phyloP scores from a whole-genome alignment of 2,113 vertebrate species.

The Isurus oxyrinchus region DNA sequence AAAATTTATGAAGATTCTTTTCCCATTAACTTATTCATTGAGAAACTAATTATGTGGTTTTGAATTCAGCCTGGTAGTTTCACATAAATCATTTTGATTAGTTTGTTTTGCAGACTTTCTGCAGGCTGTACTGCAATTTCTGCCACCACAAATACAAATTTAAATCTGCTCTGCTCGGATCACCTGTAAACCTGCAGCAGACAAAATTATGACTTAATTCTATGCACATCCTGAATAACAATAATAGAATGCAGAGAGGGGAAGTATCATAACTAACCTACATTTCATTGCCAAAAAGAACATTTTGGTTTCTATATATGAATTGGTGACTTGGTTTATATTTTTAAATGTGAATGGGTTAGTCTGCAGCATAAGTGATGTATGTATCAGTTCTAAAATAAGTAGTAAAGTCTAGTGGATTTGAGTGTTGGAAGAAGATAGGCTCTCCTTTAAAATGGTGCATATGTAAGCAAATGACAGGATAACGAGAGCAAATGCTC shows the following conservation, averaged over 20 bases:
- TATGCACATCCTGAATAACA: neutral
- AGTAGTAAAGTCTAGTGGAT: neutral
- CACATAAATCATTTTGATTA: neutral
- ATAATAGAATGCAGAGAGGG: neutral
- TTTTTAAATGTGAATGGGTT: neutral
- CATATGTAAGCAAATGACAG: neutral
- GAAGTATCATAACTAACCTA: neutral
- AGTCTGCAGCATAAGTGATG: neutral
- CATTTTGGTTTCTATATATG: neutral
- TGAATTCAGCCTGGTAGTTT: neutral
- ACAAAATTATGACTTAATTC: neutral
- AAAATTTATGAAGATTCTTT: slow-evolving; percentile 1
- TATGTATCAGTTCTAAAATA: neutral
- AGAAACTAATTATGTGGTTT: neutral
- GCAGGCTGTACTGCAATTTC: neutral
- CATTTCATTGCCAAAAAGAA: neutral
- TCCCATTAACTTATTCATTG: neutral
- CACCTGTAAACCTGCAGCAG: neutral
- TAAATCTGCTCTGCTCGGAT: neutral
- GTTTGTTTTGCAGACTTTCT: neutral
- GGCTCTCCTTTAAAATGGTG: neutral
- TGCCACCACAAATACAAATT: neutral
- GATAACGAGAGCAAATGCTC: neutral
- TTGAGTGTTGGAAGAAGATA: neutral
- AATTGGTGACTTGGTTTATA: neutral